Evolutionary conservation across 2,113 vertebrate species (phyloP), one percentile per base, ranked within the genome.

Genomic region (Mugil cephalus): DNA sequence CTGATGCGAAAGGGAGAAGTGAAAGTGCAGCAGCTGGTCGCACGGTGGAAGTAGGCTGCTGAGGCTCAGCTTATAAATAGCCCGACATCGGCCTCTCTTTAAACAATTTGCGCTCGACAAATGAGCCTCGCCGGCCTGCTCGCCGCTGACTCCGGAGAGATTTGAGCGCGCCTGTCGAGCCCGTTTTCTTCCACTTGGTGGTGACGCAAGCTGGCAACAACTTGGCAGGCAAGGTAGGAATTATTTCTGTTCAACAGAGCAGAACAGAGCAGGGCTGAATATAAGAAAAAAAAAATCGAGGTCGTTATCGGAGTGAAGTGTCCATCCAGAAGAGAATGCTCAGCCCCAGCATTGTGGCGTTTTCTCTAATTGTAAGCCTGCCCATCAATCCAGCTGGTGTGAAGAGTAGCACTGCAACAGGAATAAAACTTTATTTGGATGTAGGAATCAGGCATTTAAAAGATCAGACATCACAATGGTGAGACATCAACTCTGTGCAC

Each of bases 11-110:
- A 70, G 19, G 3, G 30, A 77, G 80, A 80, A 82, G 60, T 78
- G 69, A 77, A 72, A 88, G 78, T 61, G 65, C 72, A 58, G 85
- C 83, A 77, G 83, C 77, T 81, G 77, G 38, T 61, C 62, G 30
- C 15, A 18, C 17, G 10, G 9, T 69, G 56, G 14, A 71, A 60
- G 64, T 30, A 35, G 53, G 59, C 48, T 69, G 4, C 35, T 1
- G 48, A 35, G 39, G 13, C 61, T 14, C 69, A 4, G 65, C 18
- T 75, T 63, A 71, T 66, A 69, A 77, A 71, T 52, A 67, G 4
- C 19, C 11, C 11, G 38, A 13, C 45, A 19, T n/a, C 9, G 11
- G 36, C 30, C 42, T 21, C 24, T 38, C 43, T 6, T 2, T 35
- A 10, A 1, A 14, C 48, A 55, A 7, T 34, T n/a, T 39, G 8